Base-by-base conservation (phyloP, 1,140 invertebrate species). In the Ceratosolen fusciceps region DNA sequence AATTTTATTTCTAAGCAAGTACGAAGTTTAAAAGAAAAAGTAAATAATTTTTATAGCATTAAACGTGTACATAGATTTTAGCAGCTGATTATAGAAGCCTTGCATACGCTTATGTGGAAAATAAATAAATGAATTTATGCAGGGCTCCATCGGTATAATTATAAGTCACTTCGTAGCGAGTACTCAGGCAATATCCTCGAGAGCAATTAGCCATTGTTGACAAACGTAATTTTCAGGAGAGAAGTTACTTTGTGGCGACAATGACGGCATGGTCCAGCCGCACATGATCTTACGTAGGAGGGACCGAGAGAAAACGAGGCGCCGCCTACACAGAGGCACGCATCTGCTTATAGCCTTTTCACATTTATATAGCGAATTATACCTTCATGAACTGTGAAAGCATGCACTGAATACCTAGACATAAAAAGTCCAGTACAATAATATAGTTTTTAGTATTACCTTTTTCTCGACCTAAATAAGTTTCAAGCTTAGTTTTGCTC, bases 181-280 rank as follows among this genome's bases (percentile, higher is more conserved):
- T 31, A 49, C 85, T 83, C 82, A 80, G 83, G 84, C 86, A 86
- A 88, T 88, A 88, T 87, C 88, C 86, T 84, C 84, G 72, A 73
- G 81, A 85, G 88, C 88, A 90, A 90, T 90, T 89, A 90, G 86
- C 83, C 79, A 74, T 84, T 88, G 87, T 89, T 90, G 87, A 89
- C 86, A 87, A 90, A 90, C 85, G 84, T 87, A 90, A 90, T 90
- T 90, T 88, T 9, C 49, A 3, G 47, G n/a, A 71, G 9, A 31
- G 24, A 43, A 74, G 78, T 72, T 39, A 60, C 54, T 54, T 74
- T 65, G 47, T 24, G 43, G 79, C 56, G 34, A 39, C 34, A 21
- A 39, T n/a, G 62, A n/a, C 2, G 34, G 34, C 21, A 29, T 21
- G 31, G 60, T 21, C 31, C 12, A 65, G 9, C 43, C 37, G n/a